phyloP scores from a whole-genome alignment of 2,113 vertebrate genomes.

The Ammodytes marinus region DNA sequence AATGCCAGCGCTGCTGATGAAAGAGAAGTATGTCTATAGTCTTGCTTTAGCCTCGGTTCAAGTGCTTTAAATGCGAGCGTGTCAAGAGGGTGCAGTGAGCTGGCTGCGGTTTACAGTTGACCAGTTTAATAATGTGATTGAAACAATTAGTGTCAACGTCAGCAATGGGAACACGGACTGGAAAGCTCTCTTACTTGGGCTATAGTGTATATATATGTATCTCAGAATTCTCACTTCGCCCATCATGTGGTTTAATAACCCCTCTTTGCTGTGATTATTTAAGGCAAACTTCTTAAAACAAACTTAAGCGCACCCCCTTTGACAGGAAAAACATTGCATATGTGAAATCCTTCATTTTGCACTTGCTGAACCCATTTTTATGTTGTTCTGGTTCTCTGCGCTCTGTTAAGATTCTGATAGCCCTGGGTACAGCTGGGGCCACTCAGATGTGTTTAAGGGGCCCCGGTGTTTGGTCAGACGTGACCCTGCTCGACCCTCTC shows the following conservation, averaged over 20 bases:
- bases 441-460: slow-evolving; percentile 77
- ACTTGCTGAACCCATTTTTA: slow-evolving; percentile 33
- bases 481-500: slow-evolving; percentile 81
- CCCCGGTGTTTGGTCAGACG: slow-evolving; percentile 75
- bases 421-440: slow-evolving; percentile 69
- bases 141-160: slow-evolving; percentile 73
- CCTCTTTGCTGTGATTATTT: slow-evolving; percentile 42
- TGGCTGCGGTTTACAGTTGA: slow-evolving; percentile 69
- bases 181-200: neutral
- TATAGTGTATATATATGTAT: slow-evolving; percentile 23
- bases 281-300: slow-evolving; percentile 49
- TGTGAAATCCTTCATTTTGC: slow-evolving; percentile 20
- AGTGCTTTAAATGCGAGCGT: slow-evolving; percentile 52
- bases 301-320: slow-evolving; percentile 33
- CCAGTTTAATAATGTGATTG: slow-evolving; percentile 74
- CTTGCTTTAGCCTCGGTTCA: slow-evolving; percentile 54
- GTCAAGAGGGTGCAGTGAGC: slow-evolving; percentile 51
- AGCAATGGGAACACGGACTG: slow-evolving; percentile 40
- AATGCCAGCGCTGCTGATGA: slow-evolving; percentile 61
- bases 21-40: slow-evolving; percentile 63
- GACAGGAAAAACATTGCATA: slow-evolving; percentile 52
- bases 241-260: slow-evolving; percentile 61
- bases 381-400: slow-evolving; percentile 60
- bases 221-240: slow-evolving; percentile 44
- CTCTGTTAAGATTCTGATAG: slow-evolving; percentile 57